Evolutionary conservation across 2,797 vertebrate species (phyloP).

Genomic region (Prunella strophiata): DNA sequence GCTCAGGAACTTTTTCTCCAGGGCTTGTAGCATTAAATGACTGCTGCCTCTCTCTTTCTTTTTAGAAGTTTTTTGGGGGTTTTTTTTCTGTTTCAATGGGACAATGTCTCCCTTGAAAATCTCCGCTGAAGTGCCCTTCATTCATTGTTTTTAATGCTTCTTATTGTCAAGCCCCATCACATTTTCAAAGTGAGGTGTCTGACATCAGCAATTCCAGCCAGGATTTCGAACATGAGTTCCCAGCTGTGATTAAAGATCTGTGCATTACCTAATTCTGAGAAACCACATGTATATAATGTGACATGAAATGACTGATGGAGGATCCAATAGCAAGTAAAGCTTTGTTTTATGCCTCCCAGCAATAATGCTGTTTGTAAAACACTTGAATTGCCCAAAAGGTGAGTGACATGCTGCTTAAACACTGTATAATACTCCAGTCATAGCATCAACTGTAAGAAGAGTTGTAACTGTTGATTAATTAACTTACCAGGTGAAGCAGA

Average conservation of each 20-base stretch:
- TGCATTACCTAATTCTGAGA: neutral
- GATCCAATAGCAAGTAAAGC: neutral
- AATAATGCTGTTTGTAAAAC: neutral
- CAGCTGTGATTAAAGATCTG: neutral
- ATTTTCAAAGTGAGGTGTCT: neutral
- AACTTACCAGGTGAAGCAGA: neutral
- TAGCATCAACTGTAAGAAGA: neutral
- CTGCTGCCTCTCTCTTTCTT: neutral
- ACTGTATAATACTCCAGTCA: neutral
- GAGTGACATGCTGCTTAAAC: neutral
- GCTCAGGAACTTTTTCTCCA: neutral
- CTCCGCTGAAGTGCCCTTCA: neutral
- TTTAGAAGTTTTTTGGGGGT: too few relatives aligned
- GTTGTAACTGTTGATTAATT: neutral
- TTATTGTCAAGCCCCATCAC: neutral
- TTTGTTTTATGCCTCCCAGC: neutral
- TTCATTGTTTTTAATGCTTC: neutral
- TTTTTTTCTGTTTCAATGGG: neutral
- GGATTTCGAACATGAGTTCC: neutral
- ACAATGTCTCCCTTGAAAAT: neutral
- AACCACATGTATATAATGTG: neutral
- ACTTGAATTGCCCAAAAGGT: neutral
- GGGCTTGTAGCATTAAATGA: neutral
- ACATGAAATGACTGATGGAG: neutral
- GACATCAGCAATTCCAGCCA: neutral